Percentiles rank a stretch among this genome's conserved stretches.
These are phyloP conservation scores for Argya squamiceps DNA, from an alignment of 2,797 vertebrate genomes.

Conservation along the genomic window DNA sequence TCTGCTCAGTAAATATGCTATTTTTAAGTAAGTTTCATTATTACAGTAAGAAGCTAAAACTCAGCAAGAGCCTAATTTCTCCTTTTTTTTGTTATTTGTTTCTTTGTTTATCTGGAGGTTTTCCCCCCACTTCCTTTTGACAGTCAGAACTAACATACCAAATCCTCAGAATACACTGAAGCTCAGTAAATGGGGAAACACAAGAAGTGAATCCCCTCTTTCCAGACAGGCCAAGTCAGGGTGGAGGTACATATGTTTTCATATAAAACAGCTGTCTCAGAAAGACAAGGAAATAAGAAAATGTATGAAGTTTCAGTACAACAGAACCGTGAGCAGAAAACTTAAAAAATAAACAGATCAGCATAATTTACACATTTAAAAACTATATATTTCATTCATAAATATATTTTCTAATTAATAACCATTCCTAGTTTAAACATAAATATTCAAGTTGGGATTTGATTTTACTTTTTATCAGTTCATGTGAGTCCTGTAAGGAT, in stretches of 20 bases:
- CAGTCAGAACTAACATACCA: neutral
- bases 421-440: constrained; percentile 68
- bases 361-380: constrained; percentile 77
- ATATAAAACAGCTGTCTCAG: constrained; percentile 25
- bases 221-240: neutral
- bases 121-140: rapidly evolving
- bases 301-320: constrained; percentile 20
- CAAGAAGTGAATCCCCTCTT: neutral
- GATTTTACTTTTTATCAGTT: constrained; percentile 67
- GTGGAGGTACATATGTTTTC: neutral
- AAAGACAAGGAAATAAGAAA: constrained; percentile 27
- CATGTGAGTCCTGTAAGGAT: constrained; percentile 73
- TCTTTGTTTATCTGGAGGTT: neutral
- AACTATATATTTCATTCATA: constrained; percentile 76
- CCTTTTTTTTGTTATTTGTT: neutral
- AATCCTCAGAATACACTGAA: neutral
- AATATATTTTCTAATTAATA: constrained; percentile 74
- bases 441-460: constrained; percentile 81
- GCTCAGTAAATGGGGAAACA: neutral
- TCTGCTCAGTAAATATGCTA: neutral
- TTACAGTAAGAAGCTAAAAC: neutral
- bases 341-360: constrained; percentile 61
- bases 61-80: neutral
- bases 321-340: constrained; percentile 45
- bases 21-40: neutral